Base-by-base conservation (phyloP, 1,140 invertebrate species). In the Lucilia cuprina region DNA sequence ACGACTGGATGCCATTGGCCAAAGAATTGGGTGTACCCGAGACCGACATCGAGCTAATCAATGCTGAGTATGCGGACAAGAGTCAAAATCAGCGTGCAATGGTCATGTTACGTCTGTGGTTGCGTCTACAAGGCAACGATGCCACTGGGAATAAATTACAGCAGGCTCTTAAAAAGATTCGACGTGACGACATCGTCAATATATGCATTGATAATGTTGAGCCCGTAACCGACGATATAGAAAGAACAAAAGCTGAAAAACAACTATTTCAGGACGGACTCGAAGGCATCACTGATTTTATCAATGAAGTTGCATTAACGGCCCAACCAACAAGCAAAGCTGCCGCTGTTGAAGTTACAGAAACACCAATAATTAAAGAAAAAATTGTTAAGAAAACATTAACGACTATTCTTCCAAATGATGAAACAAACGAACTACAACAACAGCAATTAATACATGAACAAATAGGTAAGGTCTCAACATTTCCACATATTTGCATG, bases 1-100 rank as follows among this genome's bases (percentile, higher is more conserved):
- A 95, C 82, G 98, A 99, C 91, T 99, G 98, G 98, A 94, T 96
- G 25, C 93, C 94, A 47, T 92, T 99, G 70, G 97, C 97, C 0
- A 93, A 94, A 84, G 95, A 96, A 89, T 91, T 99, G 82, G 96
- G 96, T 85, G 93, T 99, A 25, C 94, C 95, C 83, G 94, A 97
- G 49, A 94, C 94, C 47, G 96, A 98, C 87, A 95, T 98, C 21
- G 95, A 96, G 83, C 93, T 96, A 74, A 97, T 99, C 85, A 96
- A 97, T 91, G 93, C 94, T 30, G 96, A 98, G 87, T 95, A 96
- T 89, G 94, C 95, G 1, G 94, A 95, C 82, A 70, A 70, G 19
- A 70, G 5, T 25, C 93, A 94, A 0, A 94, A 95, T 0, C 96
- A 98, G 87, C 97, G 98, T 90, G 96, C 96, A 0, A 95, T 97